A percentile compares a stretch with the other conserved stretches of the same genome.
These are phyloP conservation scores for Eudemis profundana DNA, from an alignment of 2,888 invertebrate genomes.

Conservation along the genomic window DNA sequence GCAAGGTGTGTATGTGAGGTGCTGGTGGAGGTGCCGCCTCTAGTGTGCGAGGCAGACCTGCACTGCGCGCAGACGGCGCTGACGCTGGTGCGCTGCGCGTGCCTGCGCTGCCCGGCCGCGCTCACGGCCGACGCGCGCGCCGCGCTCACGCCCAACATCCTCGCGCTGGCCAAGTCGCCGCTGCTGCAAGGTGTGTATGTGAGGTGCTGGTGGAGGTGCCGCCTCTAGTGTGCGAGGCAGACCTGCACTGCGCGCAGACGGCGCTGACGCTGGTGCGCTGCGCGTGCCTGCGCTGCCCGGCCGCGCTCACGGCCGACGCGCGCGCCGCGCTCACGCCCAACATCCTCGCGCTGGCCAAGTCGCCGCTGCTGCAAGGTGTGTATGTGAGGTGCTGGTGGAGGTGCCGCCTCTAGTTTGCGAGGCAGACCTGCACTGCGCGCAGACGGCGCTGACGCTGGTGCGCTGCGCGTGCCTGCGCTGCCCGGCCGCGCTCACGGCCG, in stretches of 20 bases:
- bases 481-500: constrained; percentile 90
- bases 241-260: constrained; percentile 98
- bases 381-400: no score
- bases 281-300: constrained; percentile 91
- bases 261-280: constrained; percentile 93
- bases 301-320: constrained; percentile 90
- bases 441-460: constrained; percentile 89
- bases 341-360: constrained; percentile 94
- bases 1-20: no score
- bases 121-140: constrained; percentile 89
- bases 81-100: constrained; percentile 7
- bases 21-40: no score
- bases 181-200: constrained; percentile 89
- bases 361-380: constrained; percentile 86
- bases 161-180: constrained; percentile 95
- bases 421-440: constrained; percentile 99
- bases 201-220: constrained; percentile 96
- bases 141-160: constrained; percentile 93
- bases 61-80: constrained; percentile 98
- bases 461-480: constrained; percentile 57
- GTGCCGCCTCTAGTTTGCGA: no score
- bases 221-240: constrained; percentile 95
- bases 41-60: no score
- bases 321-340: constrained; percentile 92
- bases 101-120: constrained; percentile 86